Base-by-base conservation (phyloP, 1,140 invertebrate species). In the Maconellicoccus hirsutus region DNA sequence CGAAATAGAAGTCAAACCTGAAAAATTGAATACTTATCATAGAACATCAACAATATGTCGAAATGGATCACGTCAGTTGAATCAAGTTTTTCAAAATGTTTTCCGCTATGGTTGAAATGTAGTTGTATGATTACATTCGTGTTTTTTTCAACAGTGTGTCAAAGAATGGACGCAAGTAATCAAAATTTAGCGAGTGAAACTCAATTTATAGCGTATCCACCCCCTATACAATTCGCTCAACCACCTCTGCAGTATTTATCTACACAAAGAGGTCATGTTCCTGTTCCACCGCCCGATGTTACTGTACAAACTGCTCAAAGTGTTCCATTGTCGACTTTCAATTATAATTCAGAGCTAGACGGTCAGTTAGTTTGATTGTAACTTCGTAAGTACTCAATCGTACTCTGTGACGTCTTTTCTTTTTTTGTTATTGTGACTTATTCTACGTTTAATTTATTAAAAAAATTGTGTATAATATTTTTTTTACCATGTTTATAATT, bases 121-220 rank as follows among this genome's bases (percentile, higher is more conserved):
- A 61, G 7, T 61, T 61, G 59, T 25, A 52, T 19, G 4, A 52
- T 52, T 16, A 16, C 42, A 38, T 38, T 38, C n/a, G 29, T 8
- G 3, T 52, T 52, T 8, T 66, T 66, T 23, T 66, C 61, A 22
- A 23, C 42, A 66, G 61, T 66, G 25, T 66, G 61, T 16, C 61
- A 66, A 26, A 66, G 61, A 26, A 66, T 66, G 6, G 61, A 66
- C 6, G 10, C 22, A 19, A 26, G 61, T 26, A 76, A 76, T 71
- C 78, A 77, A 73, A 78, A 78, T 71, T 76, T 79, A 33, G 73
- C 77, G 1, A 78, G 78, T 0, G 79, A 81, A 73, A 76, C 78
- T 0, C 73, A 78, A 22, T 81, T 80, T 73, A 75, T 80, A 14
- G 77, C 79, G 21, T 80, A 78, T 72, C 78, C 78, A 25, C 76